A percentile compares a stretch with the other conserved stretches of the same genome.
Conservation (phyloP, 2,888 invertebrate species). For the Standfussiana lucernea region DNA sequence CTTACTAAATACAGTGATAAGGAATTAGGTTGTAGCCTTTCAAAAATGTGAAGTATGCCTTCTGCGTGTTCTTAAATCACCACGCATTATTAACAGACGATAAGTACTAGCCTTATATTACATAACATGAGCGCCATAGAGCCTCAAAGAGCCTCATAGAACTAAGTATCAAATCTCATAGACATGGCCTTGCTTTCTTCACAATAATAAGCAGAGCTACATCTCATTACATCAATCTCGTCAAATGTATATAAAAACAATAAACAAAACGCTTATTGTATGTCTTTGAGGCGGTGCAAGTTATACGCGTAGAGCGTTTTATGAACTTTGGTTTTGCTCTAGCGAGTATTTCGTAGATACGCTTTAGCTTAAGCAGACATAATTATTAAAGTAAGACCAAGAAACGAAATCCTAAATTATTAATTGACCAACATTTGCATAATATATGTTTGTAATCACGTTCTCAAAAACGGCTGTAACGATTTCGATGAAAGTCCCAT, state of each 20-base stretch:
- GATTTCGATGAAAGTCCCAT: too few species aligned
- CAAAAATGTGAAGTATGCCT: neutral
- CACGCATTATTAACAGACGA: slow-evolving; percentile 24
- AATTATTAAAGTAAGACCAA: neutral
- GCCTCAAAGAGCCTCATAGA: slow-evolving; percentile 29
- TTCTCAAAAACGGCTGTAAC: too few species aligned
- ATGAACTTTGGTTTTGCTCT: neutral
- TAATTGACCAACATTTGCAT: too few species aligned
- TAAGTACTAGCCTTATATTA: slow-evolving; percentile 13
- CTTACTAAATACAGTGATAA: neutral
- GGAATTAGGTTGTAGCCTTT: neutral
- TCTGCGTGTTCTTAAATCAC: neutral
- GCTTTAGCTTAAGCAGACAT: neutral
- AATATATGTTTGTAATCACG: too few species aligned
- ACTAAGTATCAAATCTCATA: slow-evolving; percentile 30
- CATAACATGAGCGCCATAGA: slow-evolving; percentile 20
- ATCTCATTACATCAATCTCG: slow-evolving; percentile 62
- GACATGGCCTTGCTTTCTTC: slow-evolving; percentile 67
- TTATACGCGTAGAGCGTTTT: slow-evolving; percentile 19
- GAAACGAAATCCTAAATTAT: neutral
- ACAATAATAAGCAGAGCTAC: slow-evolving; percentile 50
- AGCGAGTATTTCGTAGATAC: neutral
- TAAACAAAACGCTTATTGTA: slow-evolving; percentile 76
- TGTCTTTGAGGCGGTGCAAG: slow-evolving; percentile 43
- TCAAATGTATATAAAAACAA: slow-evolving; percentile 73